These are phyloP conservation scores for Raphicerus campestris DNA, from an alignment of 2,113 vertebrate genomes.

Conservation along the genomic window DNA sequence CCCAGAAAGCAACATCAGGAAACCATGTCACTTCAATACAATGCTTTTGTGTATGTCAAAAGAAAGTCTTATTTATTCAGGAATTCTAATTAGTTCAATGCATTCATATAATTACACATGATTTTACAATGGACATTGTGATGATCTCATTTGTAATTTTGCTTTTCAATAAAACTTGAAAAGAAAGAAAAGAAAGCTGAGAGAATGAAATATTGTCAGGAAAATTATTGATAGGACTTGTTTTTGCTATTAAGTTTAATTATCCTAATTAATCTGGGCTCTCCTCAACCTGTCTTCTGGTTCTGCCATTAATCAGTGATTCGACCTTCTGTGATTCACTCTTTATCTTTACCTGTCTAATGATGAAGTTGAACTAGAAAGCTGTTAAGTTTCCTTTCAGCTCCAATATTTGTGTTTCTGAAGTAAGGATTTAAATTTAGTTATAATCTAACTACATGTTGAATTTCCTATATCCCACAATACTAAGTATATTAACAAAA, in stretches of 20 bases:
- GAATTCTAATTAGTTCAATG: neutral
- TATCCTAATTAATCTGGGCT: slow-evolving; percentile 12
- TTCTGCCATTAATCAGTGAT: neutral
- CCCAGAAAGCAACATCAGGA: neutral
- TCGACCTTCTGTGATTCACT: neutral
- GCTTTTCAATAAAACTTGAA: neutral
- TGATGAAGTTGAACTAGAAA: neutral
- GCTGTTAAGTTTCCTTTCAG: neutral
- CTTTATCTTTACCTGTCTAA: slow-evolving; percentile 7
- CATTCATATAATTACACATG: neutral
- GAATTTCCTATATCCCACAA: neutral
- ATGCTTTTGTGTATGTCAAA: neutral
- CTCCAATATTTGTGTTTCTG: slow-evolving; percentile 13
- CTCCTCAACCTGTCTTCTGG: neutral
- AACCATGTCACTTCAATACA: neutral
- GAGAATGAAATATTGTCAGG: neutral
- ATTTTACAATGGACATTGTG: neutral
- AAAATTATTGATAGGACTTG: slow-evolving; percentile 24
- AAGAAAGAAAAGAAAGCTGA: neutral
- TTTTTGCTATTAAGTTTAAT: slow-evolving; percentile 35
- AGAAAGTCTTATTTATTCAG: neutral
- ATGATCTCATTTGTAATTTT: neutral
- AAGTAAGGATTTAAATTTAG: neutral
- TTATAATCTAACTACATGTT: slow-evolving; percentile 16
- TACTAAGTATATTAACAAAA: slow-evolving; percentile 23